Percentiles rank a stretch among this genome's conserved stretches.
These are phyloP conservation scores for Mamestra configurata DNA, from an alignment of 1,140 invertebrate species.

Conservation along the genomic window DNA sequence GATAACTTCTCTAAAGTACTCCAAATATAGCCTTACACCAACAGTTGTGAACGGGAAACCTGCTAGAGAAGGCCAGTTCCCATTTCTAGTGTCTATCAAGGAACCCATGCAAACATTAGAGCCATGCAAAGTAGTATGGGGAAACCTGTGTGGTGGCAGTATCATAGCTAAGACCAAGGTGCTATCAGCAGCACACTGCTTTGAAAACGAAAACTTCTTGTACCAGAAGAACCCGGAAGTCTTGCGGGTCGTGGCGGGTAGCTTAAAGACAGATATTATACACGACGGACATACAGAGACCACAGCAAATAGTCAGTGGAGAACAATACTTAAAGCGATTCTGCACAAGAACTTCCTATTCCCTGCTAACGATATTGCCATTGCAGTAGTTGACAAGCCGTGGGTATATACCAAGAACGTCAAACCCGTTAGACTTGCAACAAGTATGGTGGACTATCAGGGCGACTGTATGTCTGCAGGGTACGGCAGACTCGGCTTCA, in stretches of 20 bases:
- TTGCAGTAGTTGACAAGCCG: neutral
- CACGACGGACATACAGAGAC: slow-evolving; percentile 9
- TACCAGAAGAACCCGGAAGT: slow-evolving; percentile 11
- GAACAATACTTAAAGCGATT: neutral
- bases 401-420: slow-evolving; percentile 16
- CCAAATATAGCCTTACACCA: slow-evolving; percentile 63
- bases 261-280: neutral
- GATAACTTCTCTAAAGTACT: slow-evolving; percentile 72
- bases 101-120: neutral
- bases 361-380: slow-evolving; percentile 45
- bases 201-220: slow-evolving; percentile 53
- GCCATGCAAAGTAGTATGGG: slow-evolving; percentile 13
- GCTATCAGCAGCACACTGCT: slow-evolving; percentile 58
- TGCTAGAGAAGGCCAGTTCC: slow-evolving; percentile 58
- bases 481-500: slow-evolving; percentile 33
- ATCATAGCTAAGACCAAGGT: slow-evolving; percentile 46
- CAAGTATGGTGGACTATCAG: neutral
- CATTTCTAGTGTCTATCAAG: slow-evolving; percentile 71
- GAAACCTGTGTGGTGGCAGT: slow-evolving; percentile 56
- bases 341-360: slow-evolving; percentile 37
- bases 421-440: neutral
- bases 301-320: slow-evolving; percentile 27
- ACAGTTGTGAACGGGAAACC: slow-evolving; percentile 63
- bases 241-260: slow-evolving; percentile 47
- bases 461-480: slow-evolving; percentile 32